Conservation (phyloP, 2,797 vertebrate species). For the Chelidonichthys spinosus region DNA sequence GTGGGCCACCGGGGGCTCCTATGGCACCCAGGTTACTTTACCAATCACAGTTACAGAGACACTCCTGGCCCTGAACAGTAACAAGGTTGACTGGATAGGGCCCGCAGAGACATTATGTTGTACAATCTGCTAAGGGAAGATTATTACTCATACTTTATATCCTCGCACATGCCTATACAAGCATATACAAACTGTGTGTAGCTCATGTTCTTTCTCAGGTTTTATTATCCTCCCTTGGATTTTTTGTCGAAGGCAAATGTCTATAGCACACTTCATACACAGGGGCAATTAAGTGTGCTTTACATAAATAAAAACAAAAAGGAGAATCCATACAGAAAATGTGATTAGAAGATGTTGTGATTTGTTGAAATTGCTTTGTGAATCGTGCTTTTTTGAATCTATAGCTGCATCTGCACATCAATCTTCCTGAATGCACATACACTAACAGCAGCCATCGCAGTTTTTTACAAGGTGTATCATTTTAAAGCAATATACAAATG, state of each 20-base stretch:
- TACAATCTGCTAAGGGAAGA: conserved; percentile 7
- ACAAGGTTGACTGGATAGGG: conserved; percentile 28
- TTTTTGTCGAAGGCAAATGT: too few relatives aligned
- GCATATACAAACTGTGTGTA: conserved; percentile 5
- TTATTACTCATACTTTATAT: conserved; percentile 28
- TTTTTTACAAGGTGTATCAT: background rate
- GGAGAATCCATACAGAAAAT: too few relatives aligned
- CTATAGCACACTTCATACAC: too few relatives aligned
- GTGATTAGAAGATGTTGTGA: background rate
- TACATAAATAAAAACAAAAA: too few relatives aligned
- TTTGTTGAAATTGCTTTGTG: background rate
- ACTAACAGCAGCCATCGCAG: background rate
- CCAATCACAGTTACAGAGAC: conserved; percentile 47
- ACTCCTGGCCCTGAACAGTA: conserved; percentile 18
- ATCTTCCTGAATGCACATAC: background rate
- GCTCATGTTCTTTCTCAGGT: background rate
- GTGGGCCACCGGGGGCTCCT: conserved; percentile 33
- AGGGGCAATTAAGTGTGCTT: too few relatives aligned
- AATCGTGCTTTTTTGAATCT: background rate
- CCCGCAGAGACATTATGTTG: conserved; percentile 29
- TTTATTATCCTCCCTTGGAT: conserved; percentile 4
- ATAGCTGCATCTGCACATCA: background rate
- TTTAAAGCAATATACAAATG: background rate
- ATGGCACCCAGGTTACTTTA: conserved; percentile 50
- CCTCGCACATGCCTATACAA: conserved; percentile 3